Conservation (phyloP, 2,797 vertebrate species). For the Sciaenops ocellatus region DNA sequence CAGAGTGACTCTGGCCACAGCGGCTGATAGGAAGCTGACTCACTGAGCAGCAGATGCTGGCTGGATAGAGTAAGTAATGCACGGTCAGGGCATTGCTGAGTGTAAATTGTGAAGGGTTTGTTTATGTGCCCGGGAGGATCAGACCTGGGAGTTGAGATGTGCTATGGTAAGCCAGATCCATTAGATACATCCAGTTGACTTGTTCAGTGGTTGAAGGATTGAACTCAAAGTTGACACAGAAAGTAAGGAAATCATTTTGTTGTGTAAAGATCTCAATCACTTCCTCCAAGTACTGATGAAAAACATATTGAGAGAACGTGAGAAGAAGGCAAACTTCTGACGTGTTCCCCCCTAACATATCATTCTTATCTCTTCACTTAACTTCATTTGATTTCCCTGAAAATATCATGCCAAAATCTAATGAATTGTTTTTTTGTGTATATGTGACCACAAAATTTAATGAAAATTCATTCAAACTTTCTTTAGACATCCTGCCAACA, state of each 20-base stretch:
- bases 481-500: constrained; percentile 15
- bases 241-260: neutral
- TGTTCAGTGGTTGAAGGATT: constrained; percentile 9
- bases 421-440: neutral
- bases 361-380: neutral
- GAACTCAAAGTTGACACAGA: neutral
- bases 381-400: neutral
- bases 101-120: constrained; percentile 56
- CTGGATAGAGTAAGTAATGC: constrained; percentile 56
- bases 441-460: neutral
- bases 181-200: constrained; percentile 8
- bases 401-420: neutral
- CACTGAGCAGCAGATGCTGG: constrained; percentile 67
- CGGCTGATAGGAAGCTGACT: constrained; percentile 76
- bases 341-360: neutral
- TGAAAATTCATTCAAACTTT: neutral
- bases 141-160: constrained; percentile 29
- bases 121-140: constrained; percentile 46
- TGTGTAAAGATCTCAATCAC: neutral
- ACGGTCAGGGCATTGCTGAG: constrained; percentile 51
- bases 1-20: constrained; percentile 63
- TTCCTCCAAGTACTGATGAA: neutral
- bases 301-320: no score
- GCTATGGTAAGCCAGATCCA: constrained; percentile 5
- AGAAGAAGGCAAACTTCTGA: neutral